Evolutionary conservation across 2,888 invertebrate species (phyloP), one percentile per base, ranked within the genome.

Genomic region (Nycteola revayana): DNA sequence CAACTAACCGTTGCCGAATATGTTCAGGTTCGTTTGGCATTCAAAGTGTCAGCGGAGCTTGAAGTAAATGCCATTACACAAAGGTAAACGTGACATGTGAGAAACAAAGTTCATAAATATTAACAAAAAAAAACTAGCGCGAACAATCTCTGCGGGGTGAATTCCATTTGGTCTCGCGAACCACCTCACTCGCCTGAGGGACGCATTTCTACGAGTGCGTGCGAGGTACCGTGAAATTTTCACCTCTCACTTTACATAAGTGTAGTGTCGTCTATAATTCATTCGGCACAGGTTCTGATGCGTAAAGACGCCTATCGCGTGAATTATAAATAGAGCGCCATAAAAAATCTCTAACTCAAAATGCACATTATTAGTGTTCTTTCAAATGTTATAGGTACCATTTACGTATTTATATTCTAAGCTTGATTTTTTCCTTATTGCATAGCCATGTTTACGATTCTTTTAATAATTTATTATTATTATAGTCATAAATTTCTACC

Each of bases 51-150:
- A 66, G 64, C 61, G 63, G 53, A 67, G 71, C 74, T 69, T 70
- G 72, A 75, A 72, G 68, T 63, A 71, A 81, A 82, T 71, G 69
- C 64, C 66, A 78, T 80, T 82, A 79, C 62, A 73, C 65, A 66
- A 72, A 80, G 74, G 74, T 80, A 71, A 77, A 75, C 58, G 61
- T 65, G 71, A 73, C 74, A 69, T 69, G 70, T 74, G 72, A 72
- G 73, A 68, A 67, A 65, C 65, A 65, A 62, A 73, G 70, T 77
- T 80, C 77, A 79, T 83, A 85, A 83, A 84, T 83, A 85, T 83
- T 84, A 79, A 84, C 78, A 74, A 75, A 14, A 62, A 66, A 76
- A 74, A 84, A 80, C 75, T 79, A 77, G 73, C 67, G 64, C 60
- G 69, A 72, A 73, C 77, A 83, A 86, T 86, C 83, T 85, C 79